Base-by-base conservation (phyloP, 1,140 invertebrate species). In the Myzus persicae region DNA sequence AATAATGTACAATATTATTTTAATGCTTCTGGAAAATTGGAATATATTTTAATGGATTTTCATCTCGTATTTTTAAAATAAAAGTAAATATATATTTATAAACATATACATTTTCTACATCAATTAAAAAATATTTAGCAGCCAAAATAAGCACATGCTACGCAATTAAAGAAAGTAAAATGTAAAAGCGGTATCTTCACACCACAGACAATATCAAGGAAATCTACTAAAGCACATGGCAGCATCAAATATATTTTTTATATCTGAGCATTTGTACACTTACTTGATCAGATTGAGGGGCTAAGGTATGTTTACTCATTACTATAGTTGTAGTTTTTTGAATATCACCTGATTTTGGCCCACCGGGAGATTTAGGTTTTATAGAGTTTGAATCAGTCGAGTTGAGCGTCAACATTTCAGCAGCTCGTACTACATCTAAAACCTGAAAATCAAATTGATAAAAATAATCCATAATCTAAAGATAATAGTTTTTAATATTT, bases 251-350 rank as follows among this genome's bases (percentile, higher is more conserved):
- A 31, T 42, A 31, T 22, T 84, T 54, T 85, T 40, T 51, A 51
- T 84, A 40, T 59, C 3, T 48, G 0, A 48, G n/a, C 1, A 36
- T 20, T 8, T 76, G 2, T 46, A 24, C n/a, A 93, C 93, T 93
- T 85, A 93, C 93, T 76, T 92, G 76, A 87, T 93, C 93, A 89
- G 93, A 40, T 93, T 94, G 94, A 91, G 96, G 96, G 93, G 96
- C 96, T 93, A 98, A 95, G 59, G 98, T 98, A 95, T 98, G 98
- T 95, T 98, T 98, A 95, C 97, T 98, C 98, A 98, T 98, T 38
- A 98, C 97, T 94, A 98, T 97, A n/a, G 98, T 98, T 82, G 98
- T 98, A 67, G 98, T 98, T 96, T 98, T 98, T 94, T 97, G 96
- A 94, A 97, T 97, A 94, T 97, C 97, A 76, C 94, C 94, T 38